These are phyloP conservation scores for Idaea straminata DNA, from an alignment of 2,888 invertebrate genomes.

Conservation along the genomic window DNA sequence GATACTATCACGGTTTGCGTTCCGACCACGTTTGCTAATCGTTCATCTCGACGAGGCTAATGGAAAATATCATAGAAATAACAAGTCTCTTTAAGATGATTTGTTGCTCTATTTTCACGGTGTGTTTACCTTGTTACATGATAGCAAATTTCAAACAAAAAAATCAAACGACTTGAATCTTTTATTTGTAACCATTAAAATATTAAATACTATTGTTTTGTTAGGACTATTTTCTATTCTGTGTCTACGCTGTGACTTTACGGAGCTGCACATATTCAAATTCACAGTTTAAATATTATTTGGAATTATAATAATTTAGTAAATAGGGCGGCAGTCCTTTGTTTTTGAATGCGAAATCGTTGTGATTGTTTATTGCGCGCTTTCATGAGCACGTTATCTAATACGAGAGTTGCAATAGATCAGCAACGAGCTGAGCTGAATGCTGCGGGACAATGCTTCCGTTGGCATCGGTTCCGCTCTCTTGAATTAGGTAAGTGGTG, in stretches of 20 bases:
- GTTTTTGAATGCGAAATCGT: slow-evolving; percentile 53
- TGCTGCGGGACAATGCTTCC: slow-evolving; percentile 66
- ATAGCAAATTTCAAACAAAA: too few relatives aligned
- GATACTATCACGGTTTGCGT: slow-evolving; percentile 58
- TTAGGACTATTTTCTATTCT: too few relatives aligned
- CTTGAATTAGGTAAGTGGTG: slow-evolving; percentile 76
- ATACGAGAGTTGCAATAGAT: slow-evolving; percentile 65
- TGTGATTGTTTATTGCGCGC: slow-evolving; percentile 63
- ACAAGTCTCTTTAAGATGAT: slow-evolving; percentile 19
- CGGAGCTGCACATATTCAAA: too few relatives aligned
- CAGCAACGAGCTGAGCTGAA: slow-evolving; percentile 40
- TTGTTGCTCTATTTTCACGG: slow-evolving; percentile 9
- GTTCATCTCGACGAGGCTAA: slow-evolving; percentile 54
- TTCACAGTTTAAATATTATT: background rate
- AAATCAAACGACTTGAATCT: too few relatives aligned
- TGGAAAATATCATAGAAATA: slow-evolving; percentile 41
- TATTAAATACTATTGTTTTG: too few relatives aligned
- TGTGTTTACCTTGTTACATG: slow-evolving; percentile 9
- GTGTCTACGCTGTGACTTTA: too few relatives aligned
- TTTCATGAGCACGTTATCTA: slow-evolving; percentile 70
- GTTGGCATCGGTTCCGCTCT: slow-evolving; percentile 74
- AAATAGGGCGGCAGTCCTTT: slow-evolving; percentile 47
- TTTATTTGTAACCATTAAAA: too few relatives aligned
- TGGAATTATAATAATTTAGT: background rate
- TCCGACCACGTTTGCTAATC: slow-evolving; percentile 50